phyloP scores from a whole-genome alignment of 2,113 vertebrate genomes.

The Nothocercus nigrocapillus region DNA sequence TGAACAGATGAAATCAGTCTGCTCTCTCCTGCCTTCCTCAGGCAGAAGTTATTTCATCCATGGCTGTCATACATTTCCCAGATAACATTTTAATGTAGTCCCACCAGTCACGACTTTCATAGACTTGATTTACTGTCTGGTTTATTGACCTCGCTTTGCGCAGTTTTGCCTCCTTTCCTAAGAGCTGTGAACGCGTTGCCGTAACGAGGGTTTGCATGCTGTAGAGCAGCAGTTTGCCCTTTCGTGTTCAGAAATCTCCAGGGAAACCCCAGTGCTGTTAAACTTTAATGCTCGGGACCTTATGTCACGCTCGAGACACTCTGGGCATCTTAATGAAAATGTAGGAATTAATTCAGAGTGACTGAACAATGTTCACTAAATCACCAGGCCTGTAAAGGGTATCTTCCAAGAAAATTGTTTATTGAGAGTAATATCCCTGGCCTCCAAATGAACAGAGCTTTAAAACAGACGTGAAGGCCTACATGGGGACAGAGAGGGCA shows the following conservation, averaged over 20 bases:
- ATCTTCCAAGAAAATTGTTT: not conserved
- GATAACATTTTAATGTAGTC: constrained; percentile 41
- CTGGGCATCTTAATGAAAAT: not conserved
- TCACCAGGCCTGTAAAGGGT: not conserved
- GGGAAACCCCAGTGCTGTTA: not conserved
- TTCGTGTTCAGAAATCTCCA: constrained; percentile 14
- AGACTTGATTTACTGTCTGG: constrained; percentile 49
- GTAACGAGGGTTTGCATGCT: constrained; percentile 35
- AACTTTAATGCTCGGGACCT: not conserved
- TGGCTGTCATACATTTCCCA: not conserved
- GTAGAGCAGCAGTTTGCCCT: constrained; percentile 30
- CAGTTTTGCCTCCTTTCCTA: constrained; percentile 26
- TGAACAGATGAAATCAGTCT: constrained; percentile 3
- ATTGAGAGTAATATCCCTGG: not conserved
- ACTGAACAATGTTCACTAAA: not conserved
- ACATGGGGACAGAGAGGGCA: not conserved
- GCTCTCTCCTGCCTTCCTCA: not conserved
- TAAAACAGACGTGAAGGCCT: not conserved
- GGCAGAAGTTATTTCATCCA: not conserved
- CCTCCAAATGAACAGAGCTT: not conserved
- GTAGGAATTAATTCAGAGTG: not conserved
- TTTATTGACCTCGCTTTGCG: constrained; percentile 45
- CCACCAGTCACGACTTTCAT: not conserved
- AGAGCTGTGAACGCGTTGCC: constrained; percentile 49
- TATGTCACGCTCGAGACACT: not conserved